phyloP scores from a whole-genome alignment of 2,113 vertebrate genomes.

The Grantiella picta region DNA sequence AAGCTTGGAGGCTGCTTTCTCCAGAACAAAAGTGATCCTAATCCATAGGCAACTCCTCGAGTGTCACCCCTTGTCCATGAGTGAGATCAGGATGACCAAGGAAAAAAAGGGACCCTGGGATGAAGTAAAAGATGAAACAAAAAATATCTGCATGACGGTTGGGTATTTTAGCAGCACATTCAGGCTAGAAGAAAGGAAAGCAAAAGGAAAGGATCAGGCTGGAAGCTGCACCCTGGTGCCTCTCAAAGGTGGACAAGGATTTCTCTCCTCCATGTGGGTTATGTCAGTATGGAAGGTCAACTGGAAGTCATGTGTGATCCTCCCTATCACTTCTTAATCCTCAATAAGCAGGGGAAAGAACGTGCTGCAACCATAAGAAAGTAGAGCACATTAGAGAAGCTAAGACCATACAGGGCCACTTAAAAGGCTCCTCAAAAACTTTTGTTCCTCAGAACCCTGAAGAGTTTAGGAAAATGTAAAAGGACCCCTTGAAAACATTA shows the following conservation, averaged over 20 bases:
- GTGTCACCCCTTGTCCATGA: accelerated
- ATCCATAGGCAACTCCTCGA: not conserved
- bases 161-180: not conserved
- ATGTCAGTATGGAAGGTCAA: not conserved
- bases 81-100: not conserved
- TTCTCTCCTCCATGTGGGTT: not conserved
- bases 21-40: not conserved
- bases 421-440: not conserved
- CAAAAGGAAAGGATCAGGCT: not conserved
- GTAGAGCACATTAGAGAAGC: not conserved
- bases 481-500: not conserved
- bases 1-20: not conserved
- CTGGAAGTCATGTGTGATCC: not conserved
- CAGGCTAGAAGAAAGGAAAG: not conserved
- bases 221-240: not conserved
- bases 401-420: not conserved
- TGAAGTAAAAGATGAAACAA: not conserved
- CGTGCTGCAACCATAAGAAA: not conserved
- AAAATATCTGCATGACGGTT: accelerated
- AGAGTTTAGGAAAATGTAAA: not conserved
- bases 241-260: not conserved
- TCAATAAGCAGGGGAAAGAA: not conserved
- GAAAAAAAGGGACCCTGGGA: not conserved
- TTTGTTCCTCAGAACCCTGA: not conserved
- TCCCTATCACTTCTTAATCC: not conserved